Evolutionary conservation across 1,140 invertebrate species (phyloP).

Genomic region (Apolygus lucorum): DNA sequence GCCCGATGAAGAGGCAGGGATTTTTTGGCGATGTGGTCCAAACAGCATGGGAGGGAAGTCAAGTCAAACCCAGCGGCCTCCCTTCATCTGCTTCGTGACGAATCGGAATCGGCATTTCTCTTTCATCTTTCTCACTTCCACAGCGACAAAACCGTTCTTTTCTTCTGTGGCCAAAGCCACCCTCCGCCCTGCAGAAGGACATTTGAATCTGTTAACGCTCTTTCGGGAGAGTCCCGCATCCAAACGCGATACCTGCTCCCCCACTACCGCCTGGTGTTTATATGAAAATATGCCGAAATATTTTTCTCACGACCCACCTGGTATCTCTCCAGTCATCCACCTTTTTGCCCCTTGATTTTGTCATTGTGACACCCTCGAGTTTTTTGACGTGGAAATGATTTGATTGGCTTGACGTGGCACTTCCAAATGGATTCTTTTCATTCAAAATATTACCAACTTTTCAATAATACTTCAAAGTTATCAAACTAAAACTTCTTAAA

Average conservation of each 20-base stretch:
- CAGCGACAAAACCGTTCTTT: background rate
- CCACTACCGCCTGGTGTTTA: background rate
- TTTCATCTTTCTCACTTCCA: background rate
- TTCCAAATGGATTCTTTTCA: too few species aligned
- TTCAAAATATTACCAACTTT: too few species aligned
- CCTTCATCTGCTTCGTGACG: slow-evolving; percentile 4
- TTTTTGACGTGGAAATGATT: too few species aligned
- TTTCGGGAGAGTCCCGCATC: background rate
- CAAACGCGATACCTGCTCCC: background rate
- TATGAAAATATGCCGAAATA: slow-evolving; percentile 17
- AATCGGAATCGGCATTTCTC: slow-evolving; percentile 7
- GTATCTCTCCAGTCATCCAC: too few species aligned
- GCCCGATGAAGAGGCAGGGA: background rate
- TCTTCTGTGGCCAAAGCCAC: background rate
- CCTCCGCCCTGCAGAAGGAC: background rate
- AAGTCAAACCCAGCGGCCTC: slow-evolving; percentile 7
- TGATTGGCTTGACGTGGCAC: too few species aligned
- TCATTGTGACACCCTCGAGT: too few species aligned
- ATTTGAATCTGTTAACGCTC: slow-evolving; percentile 8
- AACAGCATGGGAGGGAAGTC: background rate
- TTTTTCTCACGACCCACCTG: slow-evolving; percentile 8
- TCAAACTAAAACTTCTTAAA: too few species aligned
- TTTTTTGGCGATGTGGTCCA: slow-evolving; percentile 9
- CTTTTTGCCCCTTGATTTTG: too few species aligned
- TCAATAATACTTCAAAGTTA: too few species aligned